A percentile compares a stretch with the other conserved stretches of the same genome.
phyloP scores from a whole-genome alignment of 1,140 invertebrate genomes.

The Brachionus angularis region DNA sequence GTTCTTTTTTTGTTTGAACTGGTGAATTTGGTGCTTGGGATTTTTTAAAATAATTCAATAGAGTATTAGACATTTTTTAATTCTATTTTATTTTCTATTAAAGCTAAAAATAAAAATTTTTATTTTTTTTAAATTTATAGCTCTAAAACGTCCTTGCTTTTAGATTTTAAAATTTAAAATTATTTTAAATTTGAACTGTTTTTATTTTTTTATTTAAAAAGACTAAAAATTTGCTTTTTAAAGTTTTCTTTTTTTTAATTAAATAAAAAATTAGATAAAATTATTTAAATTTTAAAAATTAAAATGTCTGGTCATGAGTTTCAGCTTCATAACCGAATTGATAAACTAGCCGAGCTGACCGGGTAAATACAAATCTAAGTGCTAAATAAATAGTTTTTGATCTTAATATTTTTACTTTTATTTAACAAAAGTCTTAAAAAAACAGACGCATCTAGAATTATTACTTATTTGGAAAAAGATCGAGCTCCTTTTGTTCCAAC shows the following conservation, averaged over 20 bases:
- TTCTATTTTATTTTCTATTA: too few relatives aligned
- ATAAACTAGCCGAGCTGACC: background rate
- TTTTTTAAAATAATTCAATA: slow-evolving; percentile 44
- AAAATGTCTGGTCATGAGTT: slow-evolving; percentile 37
- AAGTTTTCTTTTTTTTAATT: background rate
- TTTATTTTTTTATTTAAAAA: background rate
- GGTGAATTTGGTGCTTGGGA: background rate
- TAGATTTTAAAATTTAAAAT: too few relatives aligned
- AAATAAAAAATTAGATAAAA: background rate
- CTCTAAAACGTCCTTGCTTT: background rate
- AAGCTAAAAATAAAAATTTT: too few relatives aligned
- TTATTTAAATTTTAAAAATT: slow-evolving; percentile 1
- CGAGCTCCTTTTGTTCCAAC: background rate
- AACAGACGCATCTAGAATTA: background rate
- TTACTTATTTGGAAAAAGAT: slow-evolving; percentile 24
- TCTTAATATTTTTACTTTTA: background rate
- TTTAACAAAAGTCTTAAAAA: background rate
- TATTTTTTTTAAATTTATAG: background rate
- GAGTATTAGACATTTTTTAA: slow-evolving; percentile 29
- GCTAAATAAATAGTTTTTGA: background rate
- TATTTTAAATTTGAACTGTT: too few relatives aligned
- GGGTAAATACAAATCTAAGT: too few relatives aligned
- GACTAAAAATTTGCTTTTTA: background rate
- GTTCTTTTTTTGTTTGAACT: slow-evolving; percentile 4
- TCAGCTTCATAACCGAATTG: background rate